Evolutionary conservation across 2,113 vertebrate species (phyloP).

Genomic region (Xyrauchen texanus): DNA sequence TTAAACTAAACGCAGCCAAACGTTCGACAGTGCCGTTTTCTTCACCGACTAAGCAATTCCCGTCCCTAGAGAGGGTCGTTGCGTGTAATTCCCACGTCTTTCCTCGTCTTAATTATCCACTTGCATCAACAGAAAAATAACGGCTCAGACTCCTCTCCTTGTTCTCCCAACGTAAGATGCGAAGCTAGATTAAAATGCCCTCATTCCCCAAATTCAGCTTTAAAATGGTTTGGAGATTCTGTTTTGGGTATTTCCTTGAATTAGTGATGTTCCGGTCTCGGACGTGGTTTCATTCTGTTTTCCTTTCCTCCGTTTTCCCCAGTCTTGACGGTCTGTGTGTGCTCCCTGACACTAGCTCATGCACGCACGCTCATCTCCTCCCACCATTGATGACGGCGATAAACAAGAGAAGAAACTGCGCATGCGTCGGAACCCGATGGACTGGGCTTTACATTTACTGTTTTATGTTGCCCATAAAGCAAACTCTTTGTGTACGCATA

Average conservation of each 20-base stretch:
- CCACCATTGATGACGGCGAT: conserved; percentile 65
- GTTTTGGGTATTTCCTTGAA: neutral
- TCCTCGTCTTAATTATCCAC: conserved; percentile 30
- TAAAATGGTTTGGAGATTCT: neutral
- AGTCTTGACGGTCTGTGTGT: conserved; percentile 36
- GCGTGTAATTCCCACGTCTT: conserved; percentile 46
- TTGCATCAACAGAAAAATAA: conserved; percentile 17
- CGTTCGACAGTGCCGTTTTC: conserved; percentile 3
- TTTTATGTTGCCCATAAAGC: no score
- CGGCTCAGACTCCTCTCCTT: conserved; percentile 13
- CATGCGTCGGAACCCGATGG: conserved; percentile 57
- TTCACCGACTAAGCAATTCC: neutral
- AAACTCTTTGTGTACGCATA: no score
- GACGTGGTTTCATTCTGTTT: conserved; percentile 48
- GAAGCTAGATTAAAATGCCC: neutral
- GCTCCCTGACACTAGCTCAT: conserved; percentile 56
- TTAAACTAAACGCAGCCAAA: conserved; percentile 4
- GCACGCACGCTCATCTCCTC: conserved; percentile 54
- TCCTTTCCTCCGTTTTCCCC: conserved; percentile 35
- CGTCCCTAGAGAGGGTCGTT: conserved; percentile 23
- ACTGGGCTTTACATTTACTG: neutral
- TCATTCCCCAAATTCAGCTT: neutral
- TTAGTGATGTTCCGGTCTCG: conserved; percentile 2
- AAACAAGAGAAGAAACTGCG: conserved; percentile 70
- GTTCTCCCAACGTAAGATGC: neutral